These are phyloP conservation scores for Tiphia femorata DNA, from an alignment of 2,888 invertebrate species.

Conservation along the genomic window DNA sequence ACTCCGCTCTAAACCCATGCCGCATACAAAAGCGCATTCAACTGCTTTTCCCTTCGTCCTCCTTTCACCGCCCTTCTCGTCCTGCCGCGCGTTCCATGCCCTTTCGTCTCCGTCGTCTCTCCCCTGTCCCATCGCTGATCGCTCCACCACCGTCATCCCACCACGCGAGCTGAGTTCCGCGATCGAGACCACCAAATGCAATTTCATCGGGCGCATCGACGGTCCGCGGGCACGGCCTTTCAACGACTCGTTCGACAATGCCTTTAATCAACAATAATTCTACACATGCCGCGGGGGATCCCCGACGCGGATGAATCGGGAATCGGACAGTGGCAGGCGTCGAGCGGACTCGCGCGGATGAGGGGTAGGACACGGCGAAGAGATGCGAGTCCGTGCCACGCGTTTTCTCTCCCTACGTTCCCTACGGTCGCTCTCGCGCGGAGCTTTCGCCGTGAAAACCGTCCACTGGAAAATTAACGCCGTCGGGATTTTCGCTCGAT, in stretches of 20 bases:
- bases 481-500: constrained; percentile 58
- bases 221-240: constrained; percentile 38
- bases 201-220: constrained; percentile 53
- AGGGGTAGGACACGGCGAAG: neutral
- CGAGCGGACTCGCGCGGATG: constrained; percentile 1
- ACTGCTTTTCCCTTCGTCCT: too few relatives aligned
- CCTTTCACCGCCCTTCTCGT: too few relatives aligned
- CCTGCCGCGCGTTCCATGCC: too few relatives aligned
- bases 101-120: too few relatives aligned
- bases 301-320: too few relatives aligned
- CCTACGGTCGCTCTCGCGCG: constrained; percentile 24
- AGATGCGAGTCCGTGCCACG: constrained; percentile 22
- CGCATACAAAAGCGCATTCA: too few relatives aligned
- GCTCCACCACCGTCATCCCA: too few relatives aligned
- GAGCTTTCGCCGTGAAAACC: constrained; percentile 52
- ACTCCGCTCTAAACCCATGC: too few relatives aligned
- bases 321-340: constrained; percentile 7
- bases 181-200: constrained; percentile 52
- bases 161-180: too few relatives aligned
- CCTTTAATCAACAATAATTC: constrained; percentile 66
- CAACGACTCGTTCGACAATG: constrained; percentile 55
- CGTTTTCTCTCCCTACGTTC: constrained; percentile 33
- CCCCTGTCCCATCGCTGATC: too few relatives aligned
- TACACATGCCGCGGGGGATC: constrained; percentile 21
- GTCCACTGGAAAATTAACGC: constrained; percentile 62